A percentile compares a stretch with the other conserved stretches of the same genome.
Evolutionary conservation across 2,797 vertebrate genomes (phyloP).

Genomic region (Leptatherina wallacei): DNA sequence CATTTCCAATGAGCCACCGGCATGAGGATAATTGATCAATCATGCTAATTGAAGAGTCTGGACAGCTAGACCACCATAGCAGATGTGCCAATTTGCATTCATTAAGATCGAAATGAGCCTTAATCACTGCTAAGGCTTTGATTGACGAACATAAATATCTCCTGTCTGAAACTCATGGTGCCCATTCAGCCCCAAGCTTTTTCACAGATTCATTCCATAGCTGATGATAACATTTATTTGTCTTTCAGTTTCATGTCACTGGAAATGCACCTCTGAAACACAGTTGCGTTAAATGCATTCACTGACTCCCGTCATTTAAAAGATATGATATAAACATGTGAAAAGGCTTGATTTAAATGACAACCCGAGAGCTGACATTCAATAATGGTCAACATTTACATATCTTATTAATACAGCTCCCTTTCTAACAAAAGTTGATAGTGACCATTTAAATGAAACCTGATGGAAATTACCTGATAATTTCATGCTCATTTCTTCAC

Average conservation of each 20-base stretch:
- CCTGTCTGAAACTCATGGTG: conserved; percentile 64
- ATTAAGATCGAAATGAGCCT: conserved; percentile 85
- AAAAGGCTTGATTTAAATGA: conserved; percentile 48
- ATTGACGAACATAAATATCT: conserved; percentile 84
- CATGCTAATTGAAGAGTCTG: conserved; percentile 88
- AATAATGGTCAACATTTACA: conserved; percentile 81
- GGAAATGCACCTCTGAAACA: conserved; percentile 11
- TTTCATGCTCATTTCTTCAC: conserved; percentile 58
- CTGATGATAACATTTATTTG: conserved; percentile 38
- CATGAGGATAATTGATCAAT: conserved; percentile 89
- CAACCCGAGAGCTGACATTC: conserved; percentile 76
- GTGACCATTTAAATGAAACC: conserved; percentile 52
- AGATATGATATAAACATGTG: conserved; percentile 20
- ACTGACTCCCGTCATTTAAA: neutral
- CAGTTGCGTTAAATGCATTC: conserved; percentile 10
- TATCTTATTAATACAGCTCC: conserved; percentile 63
- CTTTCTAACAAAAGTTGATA: conserved; percentile 49
- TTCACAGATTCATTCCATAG: conserved; percentile 43
- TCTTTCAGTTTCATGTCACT: conserved; percentile 22
- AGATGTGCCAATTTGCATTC: conserved; percentile 91
- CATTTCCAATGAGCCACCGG: conserved; percentile 72
- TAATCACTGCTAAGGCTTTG: conserved; percentile 83
- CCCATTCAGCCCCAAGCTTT: conserved; percentile 48
- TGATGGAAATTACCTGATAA: conserved; percentile 59
- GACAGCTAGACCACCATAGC: conserved; percentile 85